A percentile compares a stretch with the other conserved stretches of the same genome.
phyloP scores from a whole-genome alignment of 2,888 invertebrate genomes.

The Gastracanthus pulcherrimus region DNA sequence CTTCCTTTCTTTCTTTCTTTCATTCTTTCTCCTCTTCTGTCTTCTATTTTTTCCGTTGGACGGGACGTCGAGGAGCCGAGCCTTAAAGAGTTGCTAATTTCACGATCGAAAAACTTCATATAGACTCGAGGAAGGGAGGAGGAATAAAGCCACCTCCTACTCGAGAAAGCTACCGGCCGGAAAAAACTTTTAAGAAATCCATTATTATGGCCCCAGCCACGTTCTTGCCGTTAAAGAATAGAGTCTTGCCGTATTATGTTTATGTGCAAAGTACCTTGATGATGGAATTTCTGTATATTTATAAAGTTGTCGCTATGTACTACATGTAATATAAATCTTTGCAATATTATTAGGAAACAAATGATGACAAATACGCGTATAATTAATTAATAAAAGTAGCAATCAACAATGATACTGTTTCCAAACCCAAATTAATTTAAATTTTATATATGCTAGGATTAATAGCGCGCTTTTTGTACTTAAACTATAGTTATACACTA shows the following conservation, averaged over 20 bases:
- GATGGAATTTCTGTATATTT: too few species aligned
- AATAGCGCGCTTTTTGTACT: too few species aligned
- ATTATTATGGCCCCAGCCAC: neutral
- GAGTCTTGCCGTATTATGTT: neutral
- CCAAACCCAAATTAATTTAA: too few species aligned
- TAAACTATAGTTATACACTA: too few species aligned
- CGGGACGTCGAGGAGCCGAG: neutral
- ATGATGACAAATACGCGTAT: too few species aligned
- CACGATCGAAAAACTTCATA: constrained; percentile 30
- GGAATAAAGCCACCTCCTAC: neutral
- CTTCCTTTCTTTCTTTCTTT: neutral
- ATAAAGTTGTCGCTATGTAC: too few species aligned
- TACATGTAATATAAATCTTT: neutral
- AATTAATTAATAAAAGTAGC: too few species aligned
- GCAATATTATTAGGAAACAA: too few species aligned
- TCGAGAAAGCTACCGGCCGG: neutral
- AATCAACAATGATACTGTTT: too few species aligned
- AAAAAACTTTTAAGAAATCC: constrained; percentile 23
- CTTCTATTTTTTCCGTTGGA: neutral
- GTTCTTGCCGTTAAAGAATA: neutral
- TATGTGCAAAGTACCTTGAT: neutral
- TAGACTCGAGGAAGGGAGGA: neutral
- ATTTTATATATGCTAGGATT: too few species aligned
- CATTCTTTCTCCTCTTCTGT: neutral
- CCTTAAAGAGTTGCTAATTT: constrained; percentile 36